Evolutionary conservation across 2,888 invertebrate species (phyloP), one percentile per base, ranked within the genome.

Genomic region (Camponotus fellah): DNA sequence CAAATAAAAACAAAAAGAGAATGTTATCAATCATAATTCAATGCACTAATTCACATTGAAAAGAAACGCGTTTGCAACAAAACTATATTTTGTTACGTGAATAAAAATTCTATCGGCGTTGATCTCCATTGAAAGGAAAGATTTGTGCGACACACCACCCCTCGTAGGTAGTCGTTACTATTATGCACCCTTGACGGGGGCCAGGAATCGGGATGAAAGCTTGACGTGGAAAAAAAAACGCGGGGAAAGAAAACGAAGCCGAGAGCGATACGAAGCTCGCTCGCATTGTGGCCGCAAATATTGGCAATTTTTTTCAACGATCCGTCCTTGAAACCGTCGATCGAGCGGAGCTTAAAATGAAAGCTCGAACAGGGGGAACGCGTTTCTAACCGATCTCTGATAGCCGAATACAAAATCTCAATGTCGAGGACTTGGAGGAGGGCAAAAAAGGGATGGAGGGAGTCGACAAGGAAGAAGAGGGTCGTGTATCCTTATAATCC

Each of bases 301-400:
- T 90, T 81, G 86, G 88, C 85, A 86, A 90, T 88, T 89, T 89
- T 86, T 86, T 88, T 85, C 82, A 77, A 85, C 82, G 88, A 90
- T 87, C 85, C 87, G 86, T 83, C 81, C 91, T 91, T 80, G 86
- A 90, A 89, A 89, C 87, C 80, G 65, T 46, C 79, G 56, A 83
- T 84, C 69, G 77, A 87, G 85, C 83, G 76, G 79, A 80, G 37
- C 69, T 21, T 76, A 71, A 85, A 86, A 88, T 87, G 85, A 89
- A 88, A 84, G 79, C 86, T 74, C 75, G 64, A 81, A 68, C 34
- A 75, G 26, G 83, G 83, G 58, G 49, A 74, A 26, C 40, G 26
- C 21, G 21, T 34, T 9, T 74, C 65, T 56, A 60, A 56, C n/a
- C 56, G 40, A 82, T 53, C 43, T 58, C 43, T 43, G 65, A 65